These are phyloP conservation scores for Synanthedon formicaeformis DNA, from an alignment of 2,888 invertebrate species.

Conservation along the genomic window DNA sequence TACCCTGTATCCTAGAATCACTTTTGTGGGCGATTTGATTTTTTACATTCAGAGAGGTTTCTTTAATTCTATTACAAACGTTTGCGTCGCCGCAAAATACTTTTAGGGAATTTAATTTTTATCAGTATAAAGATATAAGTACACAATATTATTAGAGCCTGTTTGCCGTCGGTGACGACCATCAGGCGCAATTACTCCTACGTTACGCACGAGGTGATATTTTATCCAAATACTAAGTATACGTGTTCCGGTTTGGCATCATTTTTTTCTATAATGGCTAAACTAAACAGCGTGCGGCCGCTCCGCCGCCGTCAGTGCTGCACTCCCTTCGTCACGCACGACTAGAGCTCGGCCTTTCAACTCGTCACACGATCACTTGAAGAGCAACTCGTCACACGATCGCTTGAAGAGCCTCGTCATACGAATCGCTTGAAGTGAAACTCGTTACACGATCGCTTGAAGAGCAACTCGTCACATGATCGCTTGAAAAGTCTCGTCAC, in stretches of 20 bases:
- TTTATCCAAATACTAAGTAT: conserved; percentile 60
- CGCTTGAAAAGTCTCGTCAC: too few species aligned
- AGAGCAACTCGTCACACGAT: conserved; percentile 9
- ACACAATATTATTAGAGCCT: conserved; percentile 48
- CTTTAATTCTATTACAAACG: conserved; percentile 53
- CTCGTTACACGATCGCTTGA: too few species aligned
- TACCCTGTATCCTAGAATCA: conserved; percentile 95
- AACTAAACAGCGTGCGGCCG: not conserved
- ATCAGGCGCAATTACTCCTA: conserved; percentile 45
- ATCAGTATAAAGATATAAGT: conserved; percentile 61
- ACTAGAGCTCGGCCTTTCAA: conserved; percentile 16
- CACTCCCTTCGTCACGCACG: conserved; percentile 15
- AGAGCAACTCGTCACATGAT: too few species aligned
- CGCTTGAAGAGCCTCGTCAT: conserved; percentile 9
- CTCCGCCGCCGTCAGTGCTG: conserved; percentile 19
- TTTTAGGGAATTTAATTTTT: conserved; percentile 52
- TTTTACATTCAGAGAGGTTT: conserved; percentile 65
- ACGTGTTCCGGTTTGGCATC: conserved; percentile 66
- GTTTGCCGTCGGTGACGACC: conserved; percentile 16
- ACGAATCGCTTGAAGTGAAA: not conserved
- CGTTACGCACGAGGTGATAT: conserved; percentile 58
- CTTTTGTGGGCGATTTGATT: conserved; percentile 74
- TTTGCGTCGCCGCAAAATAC: conserved; percentile 59
- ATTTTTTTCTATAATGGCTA: conserved; percentile 16
- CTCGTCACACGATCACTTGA: conserved; percentile 2